These are phyloP conservation scores for Discoglossus pictus DNA, from an alignment of 2,797 vertebrate species.

Conservation along the genomic window DNA sequence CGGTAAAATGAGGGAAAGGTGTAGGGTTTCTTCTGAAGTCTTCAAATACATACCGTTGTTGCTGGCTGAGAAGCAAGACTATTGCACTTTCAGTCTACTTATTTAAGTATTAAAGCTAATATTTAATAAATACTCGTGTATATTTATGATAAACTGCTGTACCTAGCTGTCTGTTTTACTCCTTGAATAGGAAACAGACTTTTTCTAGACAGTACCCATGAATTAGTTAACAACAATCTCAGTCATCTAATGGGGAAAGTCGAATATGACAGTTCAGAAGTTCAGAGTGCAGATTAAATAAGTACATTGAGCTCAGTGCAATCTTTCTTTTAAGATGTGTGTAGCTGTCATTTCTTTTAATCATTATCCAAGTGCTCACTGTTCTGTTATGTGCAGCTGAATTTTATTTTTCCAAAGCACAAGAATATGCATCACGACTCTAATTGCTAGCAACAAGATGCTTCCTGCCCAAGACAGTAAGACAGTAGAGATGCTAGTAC, in stretches of 20 bases:
- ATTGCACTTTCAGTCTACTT: no score
- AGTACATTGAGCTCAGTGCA: conserved; percentile 4
- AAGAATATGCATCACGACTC: conserved; percentile 30
- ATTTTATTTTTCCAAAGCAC: conserved; percentile 8
- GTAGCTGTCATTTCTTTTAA: conserved; percentile 31
- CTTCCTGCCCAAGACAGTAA: neutral
- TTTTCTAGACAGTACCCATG: neutral
- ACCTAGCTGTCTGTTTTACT: no score
- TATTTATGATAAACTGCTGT: no score
- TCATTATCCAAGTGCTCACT: conserved; percentile 19
- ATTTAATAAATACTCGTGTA: no score
- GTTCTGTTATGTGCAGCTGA: conserved; percentile 6
- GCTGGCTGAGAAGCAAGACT: no score
- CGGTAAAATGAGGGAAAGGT: no score
- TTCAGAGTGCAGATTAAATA: conserved; percentile 27
- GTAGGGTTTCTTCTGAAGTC: no score
- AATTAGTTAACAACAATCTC: conserved; percentile 13
- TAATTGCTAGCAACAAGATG: conserved; percentile 39
- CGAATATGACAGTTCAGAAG: conserved; percentile 18
- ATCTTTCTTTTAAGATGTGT: conserved; percentile 39
- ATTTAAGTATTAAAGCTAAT: no score
- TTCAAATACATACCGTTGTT: no score
- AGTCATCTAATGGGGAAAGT: neutral
- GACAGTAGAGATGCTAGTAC: conserved; percentile 2
- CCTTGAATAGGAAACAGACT: no score